Evolutionary conservation across 2,797 vertebrate genomes (phyloP), one percentile per base, ranked within the genome.

Genomic region (Tokudaia muenninki): DNA sequence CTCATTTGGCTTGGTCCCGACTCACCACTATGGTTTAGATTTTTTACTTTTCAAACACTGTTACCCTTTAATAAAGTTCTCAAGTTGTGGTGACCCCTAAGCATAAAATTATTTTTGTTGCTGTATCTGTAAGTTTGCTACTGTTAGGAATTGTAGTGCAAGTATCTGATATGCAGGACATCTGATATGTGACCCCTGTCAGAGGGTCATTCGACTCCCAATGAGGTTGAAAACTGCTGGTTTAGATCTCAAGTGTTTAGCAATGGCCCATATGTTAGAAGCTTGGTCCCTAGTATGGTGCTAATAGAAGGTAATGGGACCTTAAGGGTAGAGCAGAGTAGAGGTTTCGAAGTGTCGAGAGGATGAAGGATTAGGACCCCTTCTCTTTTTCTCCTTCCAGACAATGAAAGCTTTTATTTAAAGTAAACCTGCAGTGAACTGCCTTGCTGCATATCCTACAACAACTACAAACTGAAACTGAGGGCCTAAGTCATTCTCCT

Each of bases 381-480:
- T 57, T 37, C 31, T 17, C 41, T 41, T 41, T 41, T 16, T 13
- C 29, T 63, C 24, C 22, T 88, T 72, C n/a, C 5, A 52, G 78
- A 29, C 3, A n/a, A 7, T 3, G 55, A 94, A 34, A 34, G 19
- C 21, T 78, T 16, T 29, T 26, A 10, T 22, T 29, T 26, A 10
- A 13, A 9, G 41, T 17, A 22, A 47, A 37, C 29, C 61, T 24
- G 34, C 37, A 22, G 4, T 11, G 13, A 0, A 1, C 34, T 26
- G 0, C 3, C 44, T 82, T 26, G 19, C 3, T 13, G 6, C 13
- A 1, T 2, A 10, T 31, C 29, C 59, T 4, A n/a, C 19, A 26
- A 13, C 57, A 52, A 16, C 21, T 3, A n/a, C 2, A 29, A 29
- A n/a, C 70, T 16, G 31, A 67, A 65, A 47, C 72, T 11, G 12